Evolutionary conservation across 1,140 invertebrate genomes (phyloP).

Genomic region (Gonatopus flavifemur): DNA sequence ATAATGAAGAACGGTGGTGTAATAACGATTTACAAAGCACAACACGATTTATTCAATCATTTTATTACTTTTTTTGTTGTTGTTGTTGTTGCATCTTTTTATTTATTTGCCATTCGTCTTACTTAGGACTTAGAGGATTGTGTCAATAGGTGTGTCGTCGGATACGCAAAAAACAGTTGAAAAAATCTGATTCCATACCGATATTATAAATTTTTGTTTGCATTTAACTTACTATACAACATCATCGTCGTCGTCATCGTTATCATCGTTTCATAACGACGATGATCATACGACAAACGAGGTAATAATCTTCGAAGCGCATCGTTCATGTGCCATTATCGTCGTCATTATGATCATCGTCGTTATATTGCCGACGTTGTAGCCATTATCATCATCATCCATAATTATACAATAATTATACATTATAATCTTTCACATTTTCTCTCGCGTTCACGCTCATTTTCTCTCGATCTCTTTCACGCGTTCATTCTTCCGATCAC

Average conservation of each 20-base stretch:
- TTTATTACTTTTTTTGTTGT: too few relatives aligned
- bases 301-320: slow-evolving; percentile 32
- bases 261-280: slow-evolving; percentile 20
- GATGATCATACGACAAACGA: slow-evolving; percentile 31
- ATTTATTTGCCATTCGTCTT: slow-evolving; percentile 41
- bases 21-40: slow-evolving; percentile 36
- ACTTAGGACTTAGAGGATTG: too few relatives aligned
- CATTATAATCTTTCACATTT: slow-evolving; percentile 29
- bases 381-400: slow-evolving; percentile 29
- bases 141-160: slow-evolving; percentile 46
- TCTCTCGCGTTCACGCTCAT: slow-evolving; percentile 5
- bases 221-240: slow-evolving; percentile 54
- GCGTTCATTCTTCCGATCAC: slow-evolving; percentile 8
- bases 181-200: slow-evolving; percentile 54
- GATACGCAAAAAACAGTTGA: slow-evolving; percentile 49
- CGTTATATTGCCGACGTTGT: slow-evolving; percentile 29
- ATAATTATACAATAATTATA: slow-evolving; percentile 58
- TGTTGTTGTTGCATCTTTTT: too few relatives aligned
- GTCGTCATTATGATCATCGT: slow-evolving; percentile 37
- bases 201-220: slow-evolving; percentile 56
- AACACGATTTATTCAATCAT: too few relatives aligned
- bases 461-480: slow-evolving; percentile 6
- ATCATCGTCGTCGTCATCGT: slow-evolving; percentile 37
- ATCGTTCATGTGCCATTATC: slow-evolving; percentile 14
- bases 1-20: slow-evolving; percentile 31